Conservation (phyloP, 37 sponge, comb jelly and placozoan species). For the Tethya wilhelma region DNA sequence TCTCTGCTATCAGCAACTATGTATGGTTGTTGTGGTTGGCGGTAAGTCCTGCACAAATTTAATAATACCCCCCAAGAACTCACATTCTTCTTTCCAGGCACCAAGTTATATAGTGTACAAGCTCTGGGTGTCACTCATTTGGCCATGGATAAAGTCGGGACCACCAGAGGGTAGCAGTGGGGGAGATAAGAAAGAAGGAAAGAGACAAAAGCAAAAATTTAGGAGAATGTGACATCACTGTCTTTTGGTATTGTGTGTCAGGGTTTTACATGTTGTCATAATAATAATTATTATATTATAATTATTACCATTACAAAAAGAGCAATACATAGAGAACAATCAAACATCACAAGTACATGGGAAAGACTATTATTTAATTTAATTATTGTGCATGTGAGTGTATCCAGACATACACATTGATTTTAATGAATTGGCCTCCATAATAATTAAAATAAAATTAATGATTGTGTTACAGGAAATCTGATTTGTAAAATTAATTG, state of each 20-base stretch:
- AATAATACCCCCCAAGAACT: not conserved
- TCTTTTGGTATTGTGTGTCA: not conserved
- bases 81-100: conserved; percentile 36
- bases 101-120: conserved; percentile 59
- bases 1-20: conserved; percentile 61
- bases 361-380: not conserved
- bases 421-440: not conserved
- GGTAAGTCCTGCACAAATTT: conserved; percentile 35
- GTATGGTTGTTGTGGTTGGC: conserved; percentile 65
- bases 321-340: too few species aligned
- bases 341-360: not conserved
- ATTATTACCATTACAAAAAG: too few species aligned
- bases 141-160: conserved; percentile 80
- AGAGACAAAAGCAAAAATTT: conserved; percentile 14
- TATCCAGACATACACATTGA: too few species aligned
- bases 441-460: not conserved
- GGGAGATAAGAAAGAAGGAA: conserved; percentile 22
- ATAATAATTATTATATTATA: not conserved
- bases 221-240: not conserved
- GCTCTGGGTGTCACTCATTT: conserved; percentile 45
- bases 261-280: not conserved
- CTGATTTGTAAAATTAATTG: not conserved
- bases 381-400: too few species aligned
- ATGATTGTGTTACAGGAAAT: not conserved
- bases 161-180: conserved; percentile 14